These are phyloP conservation scores for Astropecten irregularis DNA, from an alignment of 53 echinoderm and acorn worm genomes.

Conservation along the genomic window DNA sequence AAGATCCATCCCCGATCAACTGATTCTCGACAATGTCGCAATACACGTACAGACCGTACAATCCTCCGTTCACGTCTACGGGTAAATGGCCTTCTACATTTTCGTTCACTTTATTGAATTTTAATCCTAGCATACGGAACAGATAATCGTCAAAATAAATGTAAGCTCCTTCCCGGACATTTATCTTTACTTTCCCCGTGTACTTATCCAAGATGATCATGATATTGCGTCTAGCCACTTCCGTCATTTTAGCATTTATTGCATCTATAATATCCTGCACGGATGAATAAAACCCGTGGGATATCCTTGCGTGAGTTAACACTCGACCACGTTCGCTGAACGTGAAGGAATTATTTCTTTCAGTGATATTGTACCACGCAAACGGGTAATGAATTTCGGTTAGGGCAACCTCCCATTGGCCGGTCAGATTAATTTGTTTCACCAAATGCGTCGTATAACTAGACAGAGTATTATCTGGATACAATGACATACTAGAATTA, in stretches of 20 bases:
- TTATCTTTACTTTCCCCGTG: neutral
- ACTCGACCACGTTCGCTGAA: constrained; percentile 10
- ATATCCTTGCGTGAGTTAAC: neutral
- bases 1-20: constrained; percentile 63
- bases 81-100: constrained; percentile 2
- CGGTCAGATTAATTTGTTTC: constrained; percentile 48
- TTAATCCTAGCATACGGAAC: constrained; percentile 14
- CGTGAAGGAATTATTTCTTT: constrained; percentile 4
- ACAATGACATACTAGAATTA: constrained; percentile 56
- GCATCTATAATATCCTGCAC: neutral
- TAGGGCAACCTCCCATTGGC: constrained; percentile 52
- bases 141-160: constrained; percentile 19
- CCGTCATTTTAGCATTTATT: neutral
- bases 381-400: constrained; percentile 57
- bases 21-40: constrained; percentile 55
- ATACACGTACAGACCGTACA: constrained; percentile 69
- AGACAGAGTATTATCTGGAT: constrained; percentile 61
- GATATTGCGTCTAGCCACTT: neutral
- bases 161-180: neutral
- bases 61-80: constrained; percentile 54
- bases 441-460: constrained; percentile 56
- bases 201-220: neutral
- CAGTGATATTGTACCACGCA: constrained; percentile 48
- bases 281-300: neutral
- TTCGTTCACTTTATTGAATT: neutral